phyloP scores from a whole-genome alignment of 2,113 vertebrate genomes.

The Formicarius rufipectus region DNA sequence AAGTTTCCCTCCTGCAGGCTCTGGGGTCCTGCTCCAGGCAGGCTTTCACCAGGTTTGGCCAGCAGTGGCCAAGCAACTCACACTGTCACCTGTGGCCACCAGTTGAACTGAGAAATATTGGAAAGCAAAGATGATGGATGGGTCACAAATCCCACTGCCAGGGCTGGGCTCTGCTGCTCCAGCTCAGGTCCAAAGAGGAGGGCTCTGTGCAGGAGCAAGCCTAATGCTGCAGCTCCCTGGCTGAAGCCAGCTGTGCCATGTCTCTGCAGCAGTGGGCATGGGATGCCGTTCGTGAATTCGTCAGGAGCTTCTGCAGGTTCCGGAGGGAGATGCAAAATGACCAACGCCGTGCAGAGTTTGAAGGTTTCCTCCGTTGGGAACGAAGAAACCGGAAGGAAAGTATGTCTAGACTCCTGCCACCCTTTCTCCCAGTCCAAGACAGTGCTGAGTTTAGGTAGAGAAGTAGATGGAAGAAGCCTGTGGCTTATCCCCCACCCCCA shows the following conservation, averaged over 20 bases:
- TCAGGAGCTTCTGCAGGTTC: slow-evolving; percentile 71
- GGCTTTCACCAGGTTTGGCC: not conserved
- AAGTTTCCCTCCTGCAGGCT: not conserved
- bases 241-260: not conserved
- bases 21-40: not conserved
- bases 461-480: not conserved
- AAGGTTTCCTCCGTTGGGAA: slow-evolving; percentile 65
- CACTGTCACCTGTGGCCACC: not conserved
- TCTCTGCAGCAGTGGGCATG: slow-evolving; percentile 54
- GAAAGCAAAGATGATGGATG: not conserved
- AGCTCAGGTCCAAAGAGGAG: not conserved
- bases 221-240: not conserved
- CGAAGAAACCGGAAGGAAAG: slow-evolving; percentile 65
- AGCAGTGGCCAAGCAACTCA: not conserved
- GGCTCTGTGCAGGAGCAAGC: not conserved
- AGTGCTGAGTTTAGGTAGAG: not conserved
- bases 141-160: not conserved
- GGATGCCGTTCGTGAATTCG: slow-evolving; percentile 14
- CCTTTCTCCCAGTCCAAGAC: not conserved
- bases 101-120: not conserved
- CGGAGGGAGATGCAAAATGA: slow-evolving; percentile 22
- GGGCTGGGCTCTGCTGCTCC: not conserved
- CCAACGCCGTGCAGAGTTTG: not conserved
- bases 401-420: slow-evolving; percentile 23
- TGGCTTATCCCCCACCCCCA: not conserved